These are phyloP conservation scores for Pipra filicauda DNA, from an alignment of 2,113 vertebrate species.

Conservation along the genomic window DNA sequence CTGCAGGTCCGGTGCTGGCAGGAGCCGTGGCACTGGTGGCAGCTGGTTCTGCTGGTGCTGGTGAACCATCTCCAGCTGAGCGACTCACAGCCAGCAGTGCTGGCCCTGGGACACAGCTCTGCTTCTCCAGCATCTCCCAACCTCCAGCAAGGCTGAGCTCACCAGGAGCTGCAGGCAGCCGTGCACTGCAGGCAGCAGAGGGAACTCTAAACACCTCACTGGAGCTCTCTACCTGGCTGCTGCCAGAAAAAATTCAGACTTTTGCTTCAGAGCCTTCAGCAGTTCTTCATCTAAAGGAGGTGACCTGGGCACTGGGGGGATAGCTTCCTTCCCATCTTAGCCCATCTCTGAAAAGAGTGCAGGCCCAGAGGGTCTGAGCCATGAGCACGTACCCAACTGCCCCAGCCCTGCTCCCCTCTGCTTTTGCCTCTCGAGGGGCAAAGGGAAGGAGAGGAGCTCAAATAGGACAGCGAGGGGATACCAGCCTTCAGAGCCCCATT, in stretches of 20 bases:
- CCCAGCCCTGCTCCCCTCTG: background rate
- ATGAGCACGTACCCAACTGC: accelerated
- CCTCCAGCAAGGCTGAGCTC: background rate
- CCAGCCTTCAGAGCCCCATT: background rate
- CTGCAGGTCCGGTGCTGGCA: background rate
- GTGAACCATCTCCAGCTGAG: background rate
- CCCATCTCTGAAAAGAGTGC: background rate
- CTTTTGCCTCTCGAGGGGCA: background rate
- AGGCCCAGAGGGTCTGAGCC: background rate
- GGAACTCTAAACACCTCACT: conserved; percentile 41
- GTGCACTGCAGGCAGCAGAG: conserved; percentile 8
- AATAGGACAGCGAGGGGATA: background rate
- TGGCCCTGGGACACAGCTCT: background rate
- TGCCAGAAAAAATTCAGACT: background rate
- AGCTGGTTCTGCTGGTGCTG: background rate
- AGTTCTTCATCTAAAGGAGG: background rate
- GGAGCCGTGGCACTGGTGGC: background rate
- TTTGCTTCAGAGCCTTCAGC: background rate
- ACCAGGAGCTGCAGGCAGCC: background rate
- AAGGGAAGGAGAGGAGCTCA: background rate
- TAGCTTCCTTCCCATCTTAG: background rate
- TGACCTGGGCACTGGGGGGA: background rate
- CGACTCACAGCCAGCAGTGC: background rate
- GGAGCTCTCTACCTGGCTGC: background rate
- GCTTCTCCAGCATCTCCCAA: background rate